These are phyloP conservation scores for Euplexia lucipara DNA, from an alignment of 2,888 invertebrate species.

Conservation along the genomic window DNA sequence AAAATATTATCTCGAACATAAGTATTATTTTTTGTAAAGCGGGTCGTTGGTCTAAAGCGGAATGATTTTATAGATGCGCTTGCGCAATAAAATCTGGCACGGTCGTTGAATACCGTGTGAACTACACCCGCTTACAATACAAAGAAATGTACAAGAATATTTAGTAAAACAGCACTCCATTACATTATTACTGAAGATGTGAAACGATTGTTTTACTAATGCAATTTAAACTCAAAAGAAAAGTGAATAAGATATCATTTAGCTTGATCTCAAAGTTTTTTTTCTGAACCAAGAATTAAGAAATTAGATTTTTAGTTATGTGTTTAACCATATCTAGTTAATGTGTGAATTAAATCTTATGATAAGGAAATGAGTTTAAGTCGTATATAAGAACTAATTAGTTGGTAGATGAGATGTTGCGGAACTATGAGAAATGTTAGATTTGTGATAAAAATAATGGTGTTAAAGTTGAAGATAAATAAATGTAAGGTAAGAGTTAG, in stretches of 20 bases:
- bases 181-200: conserved; percentile 60
- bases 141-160: conserved; percentile 65
- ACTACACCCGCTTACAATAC: conserved; percentile 61
- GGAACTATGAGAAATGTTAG: conserved; percentile 1
- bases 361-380: conserved; percentile 46
- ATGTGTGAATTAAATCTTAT: conserved; percentile 47
- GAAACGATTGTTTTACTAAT: conserved; percentile 34
- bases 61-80: conserved; percentile 45
- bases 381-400: conserved; percentile 29
- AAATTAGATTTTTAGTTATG: conserved; percentile 58
- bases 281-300: conserved; percentile 53
- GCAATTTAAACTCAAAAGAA: conserved; percentile 46
- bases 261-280: conserved; percentile 11
- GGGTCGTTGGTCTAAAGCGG: conserved; percentile 35
- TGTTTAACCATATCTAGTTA: conserved; percentile 46
- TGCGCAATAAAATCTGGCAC: conserved; percentile 49
- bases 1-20: background rate
- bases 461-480: background rate
- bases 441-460: background rate
- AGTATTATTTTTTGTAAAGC: conserved; percentile 17
- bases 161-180: conserved; percentile 72
- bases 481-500: background rate
- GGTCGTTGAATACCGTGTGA: conserved; percentile 65
- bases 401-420: conserved; percentile 13
- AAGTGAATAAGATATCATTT: conserved; percentile 41